phyloP scores from a whole-genome alignment of 64 coral and sea anemone genomes.

The Orbicella faveolata region DNA sequence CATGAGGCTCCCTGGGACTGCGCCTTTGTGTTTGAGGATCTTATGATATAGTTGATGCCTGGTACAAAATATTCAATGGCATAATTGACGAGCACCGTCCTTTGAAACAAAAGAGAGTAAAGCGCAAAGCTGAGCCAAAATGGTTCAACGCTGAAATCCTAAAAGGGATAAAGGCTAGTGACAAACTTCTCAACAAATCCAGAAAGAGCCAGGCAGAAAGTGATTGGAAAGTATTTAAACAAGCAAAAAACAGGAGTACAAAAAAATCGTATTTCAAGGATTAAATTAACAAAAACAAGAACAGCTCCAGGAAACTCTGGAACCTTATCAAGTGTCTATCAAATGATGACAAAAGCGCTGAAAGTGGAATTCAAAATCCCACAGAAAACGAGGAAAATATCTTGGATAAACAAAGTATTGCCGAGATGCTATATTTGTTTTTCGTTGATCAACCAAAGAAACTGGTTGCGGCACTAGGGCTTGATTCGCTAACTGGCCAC shows the following conservation, averaged over 20 bases:
- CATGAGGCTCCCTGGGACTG: slow-evolving; percentile 44
- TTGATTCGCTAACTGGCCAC: no score
- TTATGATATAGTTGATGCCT: slow-evolving; percentile 46
- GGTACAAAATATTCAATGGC: slow-evolving; percentile 41
- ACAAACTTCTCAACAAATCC: slow-evolving; percentile 33
- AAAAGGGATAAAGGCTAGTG: slow-evolving; percentile 25
- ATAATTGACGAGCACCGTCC: not conserved
- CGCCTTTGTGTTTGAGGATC: slow-evolving; percentile 58
- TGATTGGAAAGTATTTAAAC: slow-evolving; percentile 15
- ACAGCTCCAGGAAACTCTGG: slow-evolving; percentile 48
- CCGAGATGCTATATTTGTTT: no score
- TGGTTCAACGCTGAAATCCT: slow-evolving; percentile 34
- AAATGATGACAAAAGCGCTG: not conserved
- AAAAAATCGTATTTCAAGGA: no score
- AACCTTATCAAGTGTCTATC: slow-evolving; percentile 44
- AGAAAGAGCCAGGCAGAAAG: not conserved
- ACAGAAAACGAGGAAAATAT: no score
- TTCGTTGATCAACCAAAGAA: no score
- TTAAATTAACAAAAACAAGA: not conserved
- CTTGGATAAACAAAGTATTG: no score
- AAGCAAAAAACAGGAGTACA: not conserved
- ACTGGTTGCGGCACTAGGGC: no score
- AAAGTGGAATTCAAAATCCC: not conserved
- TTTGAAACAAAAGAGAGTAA: slow-evolving; percentile 34
- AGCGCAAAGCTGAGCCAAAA: slow-evolving; percentile 48